Conservation (phyloP, 2,797 vertebrate species). For the Furcifer pardalis region DNA sequence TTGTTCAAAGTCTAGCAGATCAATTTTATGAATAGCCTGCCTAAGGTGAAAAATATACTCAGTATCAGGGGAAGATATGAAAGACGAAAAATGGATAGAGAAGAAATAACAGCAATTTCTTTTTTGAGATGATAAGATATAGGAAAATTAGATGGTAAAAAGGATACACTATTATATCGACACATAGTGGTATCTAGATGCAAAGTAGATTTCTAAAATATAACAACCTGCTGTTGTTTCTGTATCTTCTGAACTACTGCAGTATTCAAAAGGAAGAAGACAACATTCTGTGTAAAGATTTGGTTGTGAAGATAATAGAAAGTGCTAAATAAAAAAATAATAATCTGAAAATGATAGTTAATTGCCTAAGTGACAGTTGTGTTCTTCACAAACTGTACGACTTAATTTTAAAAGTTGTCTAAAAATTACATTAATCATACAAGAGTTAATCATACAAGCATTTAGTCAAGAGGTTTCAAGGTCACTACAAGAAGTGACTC, state of each 20-base stretch:
- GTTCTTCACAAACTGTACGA: neutral
- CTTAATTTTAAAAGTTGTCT: neutral
- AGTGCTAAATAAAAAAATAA: neutral
- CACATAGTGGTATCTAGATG: neutral
- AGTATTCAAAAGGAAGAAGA: neutral
- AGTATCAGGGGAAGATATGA: neutral
- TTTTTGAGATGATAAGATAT: rapidly evolving
- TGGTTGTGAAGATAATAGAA: neutral
- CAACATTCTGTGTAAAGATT: neutral
- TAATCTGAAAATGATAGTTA: neutral
- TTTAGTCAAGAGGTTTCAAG: too few species aligned
- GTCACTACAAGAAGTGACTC: too few species aligned
- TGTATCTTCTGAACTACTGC: neutral
- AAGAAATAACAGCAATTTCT: rapidly evolving
- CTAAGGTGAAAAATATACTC: neutral
- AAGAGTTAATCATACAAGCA: neutral
- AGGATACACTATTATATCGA: neutral
- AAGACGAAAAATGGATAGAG: neutral
- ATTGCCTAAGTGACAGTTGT: conserved; percentile 14
- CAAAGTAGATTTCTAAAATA: neutral
- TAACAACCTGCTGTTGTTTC: neutral
- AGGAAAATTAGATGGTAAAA: rapidly evolving
- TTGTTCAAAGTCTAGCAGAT: neutral
- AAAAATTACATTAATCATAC: neutral
- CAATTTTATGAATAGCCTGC: neutral